phyloP scores from a whole-genome alignment of 2,888 invertebrate species.

The Pherbina coryleti region DNA sequence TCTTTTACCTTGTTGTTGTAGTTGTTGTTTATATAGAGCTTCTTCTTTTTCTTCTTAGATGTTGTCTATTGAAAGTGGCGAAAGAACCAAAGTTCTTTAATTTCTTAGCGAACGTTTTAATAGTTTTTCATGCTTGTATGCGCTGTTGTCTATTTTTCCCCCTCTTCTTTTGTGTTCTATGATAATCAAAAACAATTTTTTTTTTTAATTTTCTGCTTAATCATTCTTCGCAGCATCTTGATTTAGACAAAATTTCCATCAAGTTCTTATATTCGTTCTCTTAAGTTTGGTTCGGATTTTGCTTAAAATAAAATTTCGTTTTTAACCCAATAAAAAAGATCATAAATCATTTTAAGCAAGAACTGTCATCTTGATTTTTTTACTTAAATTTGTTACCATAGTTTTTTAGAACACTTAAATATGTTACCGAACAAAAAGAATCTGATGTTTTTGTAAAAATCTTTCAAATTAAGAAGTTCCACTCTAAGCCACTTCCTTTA shows the following conservation, averaged over 20 bases:
- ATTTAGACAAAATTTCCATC: not conserved
- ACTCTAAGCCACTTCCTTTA: too few relatives aligned
- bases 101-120: constrained; percentile 1
- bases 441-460: too few relatives aligned
- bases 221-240: constrained; percentile 1
- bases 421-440: too few relatives aligned
- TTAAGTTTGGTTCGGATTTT: not conserved
- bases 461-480: too few relatives aligned
- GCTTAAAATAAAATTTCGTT: not conserved
- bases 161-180: not conserved
- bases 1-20: constrained; percentile 2
- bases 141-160: not conserved
- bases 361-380: too few relatives aligned
- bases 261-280: not conserved
- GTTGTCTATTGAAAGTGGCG: not conserved
- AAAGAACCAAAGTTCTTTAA: not conserved
- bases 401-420: too few relatives aligned
- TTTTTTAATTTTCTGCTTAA: constrained; percentile 14
- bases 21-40: not conserved
- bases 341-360: too few relatives aligned
- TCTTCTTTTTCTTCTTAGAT: not conserved
- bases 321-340: too few relatives aligned
- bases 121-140: not conserved
- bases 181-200: not conserved
- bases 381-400: too few relatives aligned